A percentile compares a stretch with the other conserved stretches of the same genome.
Evolutionary conservation across 2,888 invertebrate species (phyloP).

Genomic region (Spisula subtruncata): DNA sequence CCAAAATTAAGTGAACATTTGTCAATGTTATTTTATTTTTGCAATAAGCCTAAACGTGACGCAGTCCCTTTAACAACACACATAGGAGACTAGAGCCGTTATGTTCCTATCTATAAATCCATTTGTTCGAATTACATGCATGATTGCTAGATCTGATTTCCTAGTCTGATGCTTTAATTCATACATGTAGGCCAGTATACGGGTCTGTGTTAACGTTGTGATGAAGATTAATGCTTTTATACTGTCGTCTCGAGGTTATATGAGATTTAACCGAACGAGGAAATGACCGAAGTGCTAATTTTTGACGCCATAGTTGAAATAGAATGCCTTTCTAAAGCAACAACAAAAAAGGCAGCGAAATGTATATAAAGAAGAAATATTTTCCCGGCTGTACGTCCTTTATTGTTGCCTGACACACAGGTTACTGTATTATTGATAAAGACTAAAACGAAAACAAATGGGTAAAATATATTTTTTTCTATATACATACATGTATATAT

Average conservation of each 20-base stretch:
- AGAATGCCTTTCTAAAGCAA: neutral
- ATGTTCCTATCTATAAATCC: neutral
- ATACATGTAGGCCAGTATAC: neutral
- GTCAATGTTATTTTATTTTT: too few relatives aligned
- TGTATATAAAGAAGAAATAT: too few relatives aligned
- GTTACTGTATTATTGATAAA: too few relatives aligned
- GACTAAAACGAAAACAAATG: too few relatives aligned
- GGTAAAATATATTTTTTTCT: too few relatives aligned
- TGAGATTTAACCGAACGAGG: neutral
- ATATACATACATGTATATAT: too few relatives aligned
- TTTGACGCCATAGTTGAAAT: neutral
- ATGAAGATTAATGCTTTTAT: constrained; percentile 3
- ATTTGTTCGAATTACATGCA: constrained; percentile 24
- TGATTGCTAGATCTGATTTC: constrained; percentile 10
- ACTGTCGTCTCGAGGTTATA: neutral
- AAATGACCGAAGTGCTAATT: neutral
- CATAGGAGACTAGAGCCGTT: neutral
- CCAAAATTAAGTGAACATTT: too few relatives aligned
- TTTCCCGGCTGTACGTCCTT: too few relatives aligned
- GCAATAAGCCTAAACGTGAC: too few relatives aligned
- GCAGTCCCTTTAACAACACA: too few relatives aligned
- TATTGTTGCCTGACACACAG: too few relatives aligned
- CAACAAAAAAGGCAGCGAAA: too few relatives aligned
- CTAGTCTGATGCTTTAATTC: neutral
- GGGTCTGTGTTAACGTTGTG: neutral